Evolutionary conservation across 92 coral and sea anemone species (phyloP).

Genomic region (Montipora capitata): DNA sequence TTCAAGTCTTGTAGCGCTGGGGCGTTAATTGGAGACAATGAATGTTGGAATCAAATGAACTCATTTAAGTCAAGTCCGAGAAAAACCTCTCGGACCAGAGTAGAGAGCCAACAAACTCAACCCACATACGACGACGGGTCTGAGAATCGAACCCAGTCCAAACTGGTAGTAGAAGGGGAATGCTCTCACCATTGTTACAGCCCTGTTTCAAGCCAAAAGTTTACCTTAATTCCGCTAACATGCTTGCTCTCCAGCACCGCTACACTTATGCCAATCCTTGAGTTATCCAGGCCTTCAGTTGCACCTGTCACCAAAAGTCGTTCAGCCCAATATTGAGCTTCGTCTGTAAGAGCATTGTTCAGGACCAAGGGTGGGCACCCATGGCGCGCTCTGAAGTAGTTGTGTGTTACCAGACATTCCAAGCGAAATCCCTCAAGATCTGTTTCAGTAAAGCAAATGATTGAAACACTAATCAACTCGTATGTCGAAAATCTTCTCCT

Average conservation of each 20-base stretch:
- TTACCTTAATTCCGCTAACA: conserved; percentile 89
- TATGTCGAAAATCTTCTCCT: background rate
- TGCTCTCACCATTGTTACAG: no score
- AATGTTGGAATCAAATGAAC: no score
- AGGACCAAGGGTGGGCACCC: conserved; percentile 91
- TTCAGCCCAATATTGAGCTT: conserved; percentile 99
- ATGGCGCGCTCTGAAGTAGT: conserved; percentile 95
- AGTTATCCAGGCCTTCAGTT: conserved; percentile 85
- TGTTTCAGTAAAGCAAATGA: background rate
- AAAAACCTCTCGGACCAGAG: no score
- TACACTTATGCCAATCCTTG: conserved; percentile 88
- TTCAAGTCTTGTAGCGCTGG: no score
- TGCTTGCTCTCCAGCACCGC: conserved; percentile 76
- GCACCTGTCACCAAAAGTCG: conserved; percentile 94
- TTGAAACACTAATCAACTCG: background rate
- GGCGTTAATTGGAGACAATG: no score
- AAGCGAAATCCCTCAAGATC: conserved; percentile 95
- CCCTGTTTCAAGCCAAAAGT: background rate
- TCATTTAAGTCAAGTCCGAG: no score
- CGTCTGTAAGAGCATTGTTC: conserved; percentile 86
- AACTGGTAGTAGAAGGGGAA: no score
- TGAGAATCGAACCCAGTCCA: no score
- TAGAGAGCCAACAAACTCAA: no score
- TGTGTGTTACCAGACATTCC: conserved; percentile 93
- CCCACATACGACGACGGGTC: no score